Percentiles rank a stretch among this genome's conserved stretches.
Conservation (phyloP, 2,113 vertebrate species). For the Neofelis nebulosa region DNA sequence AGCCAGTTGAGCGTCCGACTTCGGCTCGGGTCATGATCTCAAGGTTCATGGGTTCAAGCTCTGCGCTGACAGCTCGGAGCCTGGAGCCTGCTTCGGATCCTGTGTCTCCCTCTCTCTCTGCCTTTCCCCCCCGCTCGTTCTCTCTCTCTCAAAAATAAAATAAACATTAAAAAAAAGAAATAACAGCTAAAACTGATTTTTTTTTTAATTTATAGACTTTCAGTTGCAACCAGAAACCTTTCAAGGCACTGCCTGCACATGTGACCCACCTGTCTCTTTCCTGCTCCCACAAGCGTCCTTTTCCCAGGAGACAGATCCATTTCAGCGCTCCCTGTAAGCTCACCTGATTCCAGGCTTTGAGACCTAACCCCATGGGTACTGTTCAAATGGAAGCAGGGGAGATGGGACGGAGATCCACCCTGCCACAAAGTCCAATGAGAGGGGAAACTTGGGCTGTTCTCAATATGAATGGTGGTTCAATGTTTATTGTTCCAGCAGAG, state of each 20-base stretch:
- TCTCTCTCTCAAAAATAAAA: no score
- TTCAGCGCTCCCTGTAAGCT: neutral
- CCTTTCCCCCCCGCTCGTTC: no score
- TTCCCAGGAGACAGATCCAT: neutral
- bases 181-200: no score
- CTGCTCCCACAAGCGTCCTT: neutral
- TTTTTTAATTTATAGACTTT: neutral
- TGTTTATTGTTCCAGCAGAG: neutral
- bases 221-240: neutral
- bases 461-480: neutral
- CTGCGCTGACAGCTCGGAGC: no score
- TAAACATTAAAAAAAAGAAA: no score
- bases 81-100: no score
- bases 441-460: neutral
- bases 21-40: no score
- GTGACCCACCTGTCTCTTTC: neutral
- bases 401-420: neutral
- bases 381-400: neutral
- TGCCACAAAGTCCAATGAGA: neutral
- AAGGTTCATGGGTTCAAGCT: no score
- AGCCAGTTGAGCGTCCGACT: no score
- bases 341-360: neutral
- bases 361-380: neutral
- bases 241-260: neutral
- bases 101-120: no score